Evolutionary conservation across 2,797 vertebrate species (phyloP), one percentile per base, ranked within the genome.

Genomic region (Eleutherodactylus coqui): DNA sequence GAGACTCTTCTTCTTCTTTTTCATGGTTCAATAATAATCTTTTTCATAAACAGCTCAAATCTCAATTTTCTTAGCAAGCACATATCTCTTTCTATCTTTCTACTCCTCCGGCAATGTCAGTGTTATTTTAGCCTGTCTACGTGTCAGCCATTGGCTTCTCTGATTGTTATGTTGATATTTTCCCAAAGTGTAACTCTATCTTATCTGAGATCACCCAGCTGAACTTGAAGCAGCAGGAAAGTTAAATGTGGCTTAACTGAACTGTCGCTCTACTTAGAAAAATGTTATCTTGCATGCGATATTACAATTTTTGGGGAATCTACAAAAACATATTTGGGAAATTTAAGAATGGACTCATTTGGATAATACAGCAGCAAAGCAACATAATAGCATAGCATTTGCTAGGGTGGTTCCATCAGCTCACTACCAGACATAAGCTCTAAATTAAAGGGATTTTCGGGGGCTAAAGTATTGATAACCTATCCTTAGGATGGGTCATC

Each of bases 61-160:
- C 24, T 4, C 11, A 43, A 36, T 85, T 85, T 72, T 79, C 34
- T 45, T 73, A 60, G 17, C 51, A 80, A 21, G 67, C 36, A 36
- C 76, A 73, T 60, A 72, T 73, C 69, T 79, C 64, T 85, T 73
- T 70, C 77, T 34, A 17, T 5, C 49, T 85, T 73, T 70, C 77
- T 34, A 17, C 5, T 38, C 84, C 84, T 77, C 21, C 38, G 69
- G 83, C 75, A 34, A 79, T 70, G 34, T 70, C 49, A 73, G 13
- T 55, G 38, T 73, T 73, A 73, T 85, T 85, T 70, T 79, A 55
- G 62, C 55, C 32, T 14, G 43, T 79, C 75, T 51, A 69, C 64
- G 11, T 79, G 75, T 69, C 75, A 43, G n/a, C 72, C 45, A 34
- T 53, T 82, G 32, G 47, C 32, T 41, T 78, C 34, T 51, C 36